phyloP scores from a whole-genome alignment of 2,113 vertebrate genomes.

The Pollimyrus isidori region DNA sequence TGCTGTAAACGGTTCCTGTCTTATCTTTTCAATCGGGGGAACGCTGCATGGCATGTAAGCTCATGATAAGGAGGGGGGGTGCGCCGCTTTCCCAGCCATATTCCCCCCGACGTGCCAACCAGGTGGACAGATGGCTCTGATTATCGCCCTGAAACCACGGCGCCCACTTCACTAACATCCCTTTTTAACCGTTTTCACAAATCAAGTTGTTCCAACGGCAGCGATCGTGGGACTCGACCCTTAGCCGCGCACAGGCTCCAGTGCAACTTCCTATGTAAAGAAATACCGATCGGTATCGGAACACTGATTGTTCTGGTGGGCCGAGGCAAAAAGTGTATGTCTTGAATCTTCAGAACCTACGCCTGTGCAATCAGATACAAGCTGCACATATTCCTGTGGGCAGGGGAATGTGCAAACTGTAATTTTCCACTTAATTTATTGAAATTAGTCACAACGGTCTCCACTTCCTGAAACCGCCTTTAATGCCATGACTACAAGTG shows the following conservation, averaged over 20 bases:
- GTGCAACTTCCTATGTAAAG: neutral
- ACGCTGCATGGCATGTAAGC: neutral
- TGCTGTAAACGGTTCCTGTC: slow-evolving; percentile 1
- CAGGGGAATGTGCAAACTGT: neutral
- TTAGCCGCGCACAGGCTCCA: neutral
- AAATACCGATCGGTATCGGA: neutral
- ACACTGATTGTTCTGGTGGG: neutral
- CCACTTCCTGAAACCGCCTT: neutral
- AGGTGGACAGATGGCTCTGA: neutral
- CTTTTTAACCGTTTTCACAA: neutral
- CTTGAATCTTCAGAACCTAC: neutral
- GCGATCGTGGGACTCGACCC: neutral
- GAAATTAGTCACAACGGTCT: neutral
- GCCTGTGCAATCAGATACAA: neutral
- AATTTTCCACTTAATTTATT: neutral
- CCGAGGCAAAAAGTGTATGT: neutral
- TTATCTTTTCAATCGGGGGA: neutral
- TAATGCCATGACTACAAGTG: neutral
- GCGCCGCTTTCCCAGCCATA: neutral
- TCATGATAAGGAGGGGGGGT: neutral
- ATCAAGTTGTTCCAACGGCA: neutral
- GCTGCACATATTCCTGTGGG: neutral
- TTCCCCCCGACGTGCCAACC: neutral
- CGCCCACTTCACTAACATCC: neutral
- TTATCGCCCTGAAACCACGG: neutral